A percentile compares a stretch with the other conserved stretches of the same genome.
phyloP scores from a whole-genome alignment of 2,888 invertebrate species.

The Arctia plantaginis region DNA sequence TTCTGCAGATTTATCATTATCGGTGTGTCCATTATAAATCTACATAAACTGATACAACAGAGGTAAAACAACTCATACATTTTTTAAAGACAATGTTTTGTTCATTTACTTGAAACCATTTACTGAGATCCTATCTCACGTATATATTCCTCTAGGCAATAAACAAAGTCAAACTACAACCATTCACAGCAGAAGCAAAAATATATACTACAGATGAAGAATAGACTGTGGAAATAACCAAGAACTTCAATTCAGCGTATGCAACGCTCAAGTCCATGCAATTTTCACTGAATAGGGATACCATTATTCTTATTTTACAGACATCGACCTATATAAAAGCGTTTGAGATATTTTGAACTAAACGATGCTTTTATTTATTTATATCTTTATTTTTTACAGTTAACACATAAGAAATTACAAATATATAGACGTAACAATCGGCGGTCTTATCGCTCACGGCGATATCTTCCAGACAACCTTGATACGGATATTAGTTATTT shows the following conservation, averaged over 20 bases:
- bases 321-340: slow-evolving; percentile 58
- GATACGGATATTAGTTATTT: too few species aligned
- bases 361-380: too few species aligned
- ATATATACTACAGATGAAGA: slow-evolving; percentile 30
- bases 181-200: slow-evolving; percentile 22
- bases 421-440: too few species aligned
- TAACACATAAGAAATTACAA: too few species aligned
- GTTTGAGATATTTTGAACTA: slow-evolving; percentile 52
- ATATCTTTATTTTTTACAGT: too few species aligned
- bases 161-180: slow-evolving; percentile 17
- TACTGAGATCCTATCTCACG: not conserved
- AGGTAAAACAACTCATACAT: too few species aligned
- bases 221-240: slow-evolving; percentile 41
- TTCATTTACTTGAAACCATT: slow-evolving; percentile 7
- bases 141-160: slow-evolving; percentile 1
- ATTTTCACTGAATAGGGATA: slow-evolving; percentile 53
- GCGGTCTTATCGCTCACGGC: too few species aligned
- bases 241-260: slow-evolving; percentile 50
- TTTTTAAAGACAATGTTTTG: not conserved
- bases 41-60: too few species aligned
- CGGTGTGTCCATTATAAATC: too few species aligned
- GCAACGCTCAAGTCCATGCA: slow-evolving; percentile 51
- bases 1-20: too few species aligned
- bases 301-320: slow-evolving; percentile 60
- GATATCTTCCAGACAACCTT: too few species aligned